These are phyloP conservation scores for Dasyprocta punctata DNA, from an alignment of 2,113 vertebrate genomes.

Conservation along the genomic window DNA sequence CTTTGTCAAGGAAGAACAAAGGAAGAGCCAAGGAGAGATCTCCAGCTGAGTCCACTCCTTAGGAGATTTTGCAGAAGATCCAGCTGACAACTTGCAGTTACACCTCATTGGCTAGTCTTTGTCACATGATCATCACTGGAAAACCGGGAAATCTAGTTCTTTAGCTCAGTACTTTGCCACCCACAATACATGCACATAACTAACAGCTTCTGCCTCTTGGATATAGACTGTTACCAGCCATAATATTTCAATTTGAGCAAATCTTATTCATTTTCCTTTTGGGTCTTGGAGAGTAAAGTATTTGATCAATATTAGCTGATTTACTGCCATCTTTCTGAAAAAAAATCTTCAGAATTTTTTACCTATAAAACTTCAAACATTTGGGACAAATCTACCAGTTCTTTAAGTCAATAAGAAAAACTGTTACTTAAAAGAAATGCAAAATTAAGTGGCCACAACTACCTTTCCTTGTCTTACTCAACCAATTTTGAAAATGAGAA, in stretches of 20 bases:
- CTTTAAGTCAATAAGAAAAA: constrained; percentile 43
- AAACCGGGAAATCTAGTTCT: neutral
- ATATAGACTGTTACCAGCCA: neutral
- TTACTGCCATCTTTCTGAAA: constrained; percentile 5
- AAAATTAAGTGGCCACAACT: neutral
- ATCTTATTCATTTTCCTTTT: neutral
- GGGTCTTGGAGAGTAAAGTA: neutral
- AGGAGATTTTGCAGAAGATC: neutral
- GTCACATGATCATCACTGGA: neutral
- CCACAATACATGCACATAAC: neutral
- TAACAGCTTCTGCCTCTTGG: neutral
- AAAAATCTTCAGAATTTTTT: neutral
- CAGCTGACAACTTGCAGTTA: neutral
- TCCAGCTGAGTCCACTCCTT: neutral
- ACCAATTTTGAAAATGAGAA: constrained; percentile 50
- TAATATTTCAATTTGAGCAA: neutral
- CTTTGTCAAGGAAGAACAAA: neutral
- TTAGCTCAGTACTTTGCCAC: neutral
- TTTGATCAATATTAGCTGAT: neutral
- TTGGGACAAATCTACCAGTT: neutral
- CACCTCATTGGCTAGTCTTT: neutral
- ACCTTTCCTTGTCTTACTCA: constrained; percentile 45
- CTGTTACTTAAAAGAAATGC: neutral
- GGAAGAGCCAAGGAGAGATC: neutral
- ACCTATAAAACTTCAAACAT: neutral